Conservation (phyloP, 2,888 invertebrate genomes). For the Lithophane semibrunnea region DNA sequence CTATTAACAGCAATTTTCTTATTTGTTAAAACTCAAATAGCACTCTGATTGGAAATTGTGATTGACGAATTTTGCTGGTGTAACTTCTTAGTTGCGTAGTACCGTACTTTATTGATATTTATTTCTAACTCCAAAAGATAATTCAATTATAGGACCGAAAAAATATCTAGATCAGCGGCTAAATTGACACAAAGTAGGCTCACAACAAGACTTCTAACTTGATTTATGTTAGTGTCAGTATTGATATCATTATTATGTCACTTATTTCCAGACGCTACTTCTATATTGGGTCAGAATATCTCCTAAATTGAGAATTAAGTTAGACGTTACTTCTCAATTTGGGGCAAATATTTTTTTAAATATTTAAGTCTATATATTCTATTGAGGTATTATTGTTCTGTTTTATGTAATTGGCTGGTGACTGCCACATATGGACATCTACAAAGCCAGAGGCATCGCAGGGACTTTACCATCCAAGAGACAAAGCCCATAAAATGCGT, state of each 20-base stretch:
- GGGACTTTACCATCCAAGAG: not conserved
- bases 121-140: not conserved
- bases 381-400: not conserved
- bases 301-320: not conserved
- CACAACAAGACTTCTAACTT: conserved; percentile 1
- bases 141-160: not conserved
- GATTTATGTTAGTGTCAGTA: conserved; percentile 8
- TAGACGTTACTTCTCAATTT: not conserved
- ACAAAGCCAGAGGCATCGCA: not conserved
- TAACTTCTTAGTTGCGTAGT: not conserved
- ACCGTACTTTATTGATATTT: not conserved
- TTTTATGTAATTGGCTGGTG: not conserved
- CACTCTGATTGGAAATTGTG: not conserved
- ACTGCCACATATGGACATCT: not conserved
- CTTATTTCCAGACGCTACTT: conserved; percentile 3
- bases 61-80: not conserved
- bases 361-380: not conserved
- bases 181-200: not conserved
- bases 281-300: not conserved
- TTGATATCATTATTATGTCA: conserved; percentile 6
- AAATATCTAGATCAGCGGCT: too few relatives aligned
- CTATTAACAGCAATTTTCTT: not conserved
- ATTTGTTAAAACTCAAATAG: too few relatives aligned
- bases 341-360: not conserved
- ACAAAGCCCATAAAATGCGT: not conserved